phyloP scores from a whole-genome alignment of 2,113 vertebrate genomes.

The Pterocles gutturalis region DNA sequence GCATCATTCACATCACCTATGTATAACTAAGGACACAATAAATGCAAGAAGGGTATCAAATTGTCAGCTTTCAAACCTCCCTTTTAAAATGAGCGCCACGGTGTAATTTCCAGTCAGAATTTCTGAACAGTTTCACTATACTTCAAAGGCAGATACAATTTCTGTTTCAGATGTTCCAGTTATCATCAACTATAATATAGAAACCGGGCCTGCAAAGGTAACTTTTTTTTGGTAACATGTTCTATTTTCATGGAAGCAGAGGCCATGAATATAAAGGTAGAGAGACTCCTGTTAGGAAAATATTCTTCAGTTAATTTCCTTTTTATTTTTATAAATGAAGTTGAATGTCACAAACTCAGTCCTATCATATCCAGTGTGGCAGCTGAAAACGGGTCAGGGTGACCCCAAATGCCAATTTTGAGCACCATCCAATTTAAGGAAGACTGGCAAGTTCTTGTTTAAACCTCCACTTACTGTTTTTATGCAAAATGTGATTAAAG shows the following conservation, averaged over 20 bases:
- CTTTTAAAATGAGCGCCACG: not conserved
- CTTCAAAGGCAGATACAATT: not conserved
- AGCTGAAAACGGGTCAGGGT: not conserved
- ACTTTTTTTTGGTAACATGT: not conserved
- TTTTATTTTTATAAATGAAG: not conserved
- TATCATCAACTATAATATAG: not conserved
- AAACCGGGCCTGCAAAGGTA: not conserved
- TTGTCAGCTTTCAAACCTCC: not conserved
- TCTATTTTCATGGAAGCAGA: not conserved
- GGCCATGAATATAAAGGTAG: not conserved
- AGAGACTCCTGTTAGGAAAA: not conserved
- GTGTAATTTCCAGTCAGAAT: not conserved
- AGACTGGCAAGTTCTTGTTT: constrained; percentile 19
- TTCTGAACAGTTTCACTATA: not conserved
- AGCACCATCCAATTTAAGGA: constrained; percentile 21
- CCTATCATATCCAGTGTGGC: not conserved
- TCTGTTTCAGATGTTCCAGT: not conserved
- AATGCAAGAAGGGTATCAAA: not conserved
- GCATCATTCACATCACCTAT: not conserved
- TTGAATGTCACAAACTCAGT: not conserved
- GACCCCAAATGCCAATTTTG: not conserved
- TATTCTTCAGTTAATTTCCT: not conserved
- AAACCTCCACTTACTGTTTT: not conserved
- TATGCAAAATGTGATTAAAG: constrained; percentile 74
- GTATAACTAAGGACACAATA: not conserved